Evolutionary conservation across 2,888 invertebrate species (phyloP), one percentile per base, ranked within the genome.

Genomic region (Drosophila peninsularis): DNA sequence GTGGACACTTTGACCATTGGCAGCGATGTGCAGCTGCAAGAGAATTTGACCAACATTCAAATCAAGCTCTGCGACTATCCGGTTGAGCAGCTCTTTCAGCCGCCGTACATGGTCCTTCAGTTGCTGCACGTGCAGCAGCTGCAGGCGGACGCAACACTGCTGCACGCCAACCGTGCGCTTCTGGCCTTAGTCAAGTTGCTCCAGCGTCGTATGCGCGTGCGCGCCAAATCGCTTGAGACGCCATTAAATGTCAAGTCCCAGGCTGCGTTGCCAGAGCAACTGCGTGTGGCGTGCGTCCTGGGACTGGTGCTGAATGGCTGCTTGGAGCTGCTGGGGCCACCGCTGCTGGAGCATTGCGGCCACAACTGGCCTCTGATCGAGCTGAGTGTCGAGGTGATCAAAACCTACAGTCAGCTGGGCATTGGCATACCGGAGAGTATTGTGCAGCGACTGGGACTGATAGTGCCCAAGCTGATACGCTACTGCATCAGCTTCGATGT

Each of bases 51-150:
- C 2, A 89, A 87, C 56, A 49, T 92, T 13, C 82, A 90, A 41
- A 79, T 90, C 1, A 90, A 89, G 5, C 78, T 93, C 37, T 50
- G 57, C 14, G 93, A 93, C 58, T 93, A 91, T 78, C 92, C 93
- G 0, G 77, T 88, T 0, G 93, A 93, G 54, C 92, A 91, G 62
- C 81, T 92, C 27, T 74, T 92, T 1, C 93, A 93, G 68, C 70
- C 89, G 0, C 93, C 93, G 10, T 79, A 91, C 53, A 81, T 92
- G n/a, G 90, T 90, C 36, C 84, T 88, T 0, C 75, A 82, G 13
- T 53, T 92, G 2, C 44, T 91, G 17, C 69, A 88, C 11, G 27
- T 91, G 5, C 90, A 89, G 61, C 63, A 57, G 7, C 2, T n/a
- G 17, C 62, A 61, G 0, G 17, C 41, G 0, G 61, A 52, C 4